Evolutionary conservation across 2,888 invertebrate species (phyloP).

Genomic region (Patella caerulea): DNA sequence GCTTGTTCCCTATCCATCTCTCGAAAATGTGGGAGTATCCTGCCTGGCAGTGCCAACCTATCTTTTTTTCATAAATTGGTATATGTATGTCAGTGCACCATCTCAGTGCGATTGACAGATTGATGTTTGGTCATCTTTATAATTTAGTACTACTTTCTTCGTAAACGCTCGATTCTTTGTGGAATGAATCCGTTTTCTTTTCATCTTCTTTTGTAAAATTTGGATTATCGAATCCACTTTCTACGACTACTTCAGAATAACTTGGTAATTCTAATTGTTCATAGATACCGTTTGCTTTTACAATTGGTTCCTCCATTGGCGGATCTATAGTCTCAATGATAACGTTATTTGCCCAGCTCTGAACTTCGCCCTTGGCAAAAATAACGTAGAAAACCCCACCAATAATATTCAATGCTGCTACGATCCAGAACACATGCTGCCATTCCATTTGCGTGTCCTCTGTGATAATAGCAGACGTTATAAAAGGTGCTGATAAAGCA

Average conservation of each 20-base stretch:
- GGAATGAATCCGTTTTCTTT: not conserved
- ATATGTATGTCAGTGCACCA: too few relatives aligned
- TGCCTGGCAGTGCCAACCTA: too few relatives aligned
- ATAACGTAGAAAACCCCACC: conserved; percentile 67
- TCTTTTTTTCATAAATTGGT: too few relatives aligned
- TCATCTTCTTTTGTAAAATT: not conserved
- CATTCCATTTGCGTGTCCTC: conserved; percentile 82
- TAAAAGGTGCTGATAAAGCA: conserved; percentile 37
- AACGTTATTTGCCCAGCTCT: conserved; percentile 41
- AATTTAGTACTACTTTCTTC: conserved; percentile 4
- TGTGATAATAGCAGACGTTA: conserved; percentile 32
- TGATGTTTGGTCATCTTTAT: not conserved
- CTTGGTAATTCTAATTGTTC: not conserved
- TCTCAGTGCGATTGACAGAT: too few relatives aligned
- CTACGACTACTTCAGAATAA: not conserved
- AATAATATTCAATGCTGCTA: conserved; percentile 75
- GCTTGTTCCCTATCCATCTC: too few relatives aligned
- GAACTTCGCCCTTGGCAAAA: conserved; percentile 60
- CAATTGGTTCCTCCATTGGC: not conserved
- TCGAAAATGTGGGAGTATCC: too few relatives aligned
- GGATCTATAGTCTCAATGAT: not conserved
- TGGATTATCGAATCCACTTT: not conserved
- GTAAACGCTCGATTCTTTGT: not conserved
- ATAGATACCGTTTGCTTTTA: not conserved
- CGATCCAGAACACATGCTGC: conserved; percentile 87